A percentile compares a stretch with the other conserved stretches of the same genome.
Evolutionary conservation across 2,888 invertebrate genomes (phyloP).

Genomic region (Diarsia brunnea): DNA sequence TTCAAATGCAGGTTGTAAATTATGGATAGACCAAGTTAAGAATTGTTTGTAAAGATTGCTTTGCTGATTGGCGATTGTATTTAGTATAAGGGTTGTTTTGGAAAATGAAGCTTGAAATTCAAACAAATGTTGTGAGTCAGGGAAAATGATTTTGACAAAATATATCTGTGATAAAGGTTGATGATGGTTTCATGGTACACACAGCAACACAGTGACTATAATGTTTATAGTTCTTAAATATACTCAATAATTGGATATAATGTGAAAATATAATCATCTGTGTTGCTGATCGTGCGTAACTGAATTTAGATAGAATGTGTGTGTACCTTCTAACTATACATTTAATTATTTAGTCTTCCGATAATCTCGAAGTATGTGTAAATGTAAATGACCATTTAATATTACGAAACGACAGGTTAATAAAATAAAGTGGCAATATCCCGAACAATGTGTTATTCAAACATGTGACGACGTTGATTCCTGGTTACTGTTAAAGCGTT

Average conservation of each 20-base stretch:
- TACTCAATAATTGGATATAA: slow-evolving; percentile 62
- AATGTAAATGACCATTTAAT: slow-evolving; percentile 62
- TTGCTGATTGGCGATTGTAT: slow-evolving; percentile 62
- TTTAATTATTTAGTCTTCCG: slow-evolving; percentile 70
- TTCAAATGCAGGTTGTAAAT: slow-evolving; percentile 52
- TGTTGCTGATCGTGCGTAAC: slow-evolving; percentile 64
- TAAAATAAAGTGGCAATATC: slow-evolving; percentile 61
- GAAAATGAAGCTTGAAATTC: slow-evolving; percentile 61
- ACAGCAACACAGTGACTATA: slow-evolving; percentile 63
- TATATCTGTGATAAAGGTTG: slow-evolving; percentile 79
- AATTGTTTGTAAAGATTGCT: slow-evolving; percentile 55
- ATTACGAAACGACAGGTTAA: slow-evolving; percentile 63
- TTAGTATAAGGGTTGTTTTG: slow-evolving; percentile 58
- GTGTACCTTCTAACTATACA: slow-evolving; percentile 67
- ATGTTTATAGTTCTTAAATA: slow-evolving; percentile 62
- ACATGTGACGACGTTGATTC: slow-evolving; percentile 55
- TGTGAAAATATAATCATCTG: slow-evolving; percentile 58
- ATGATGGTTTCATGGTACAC: slow-evolving; percentile 73
- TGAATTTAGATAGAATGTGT: slow-evolving; percentile 54
- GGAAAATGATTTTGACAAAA: slow-evolving; percentile 67
- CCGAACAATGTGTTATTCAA: slow-evolving; percentile 51
- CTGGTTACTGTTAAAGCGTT: slow-evolving; percentile 31
- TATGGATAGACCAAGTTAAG: slow-evolving; percentile 43
- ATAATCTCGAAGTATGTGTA: slow-evolving; percentile 64
- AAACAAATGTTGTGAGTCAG: slow-evolving; percentile 59